Evolutionary conservation across 2,797 vertebrate genomes (phyloP).

Genomic region (Myotis findleyi): DNA sequence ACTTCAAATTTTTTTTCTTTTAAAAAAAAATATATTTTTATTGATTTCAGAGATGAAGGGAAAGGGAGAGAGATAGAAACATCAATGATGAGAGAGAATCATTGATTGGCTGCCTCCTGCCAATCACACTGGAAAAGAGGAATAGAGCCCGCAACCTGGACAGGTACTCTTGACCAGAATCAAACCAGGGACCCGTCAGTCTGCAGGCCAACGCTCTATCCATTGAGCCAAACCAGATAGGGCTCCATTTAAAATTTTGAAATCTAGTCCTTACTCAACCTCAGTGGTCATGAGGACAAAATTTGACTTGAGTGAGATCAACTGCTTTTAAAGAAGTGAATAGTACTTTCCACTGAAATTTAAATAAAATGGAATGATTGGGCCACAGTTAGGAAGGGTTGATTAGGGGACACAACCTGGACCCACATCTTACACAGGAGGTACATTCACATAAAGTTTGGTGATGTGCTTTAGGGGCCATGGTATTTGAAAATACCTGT

Average conservation of each 20-base stretch:
- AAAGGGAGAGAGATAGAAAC: too few relatives aligned
- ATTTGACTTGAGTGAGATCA: not conserved
- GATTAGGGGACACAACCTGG: not conserved
- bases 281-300: not conserved
- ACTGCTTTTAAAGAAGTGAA: slow-evolving; percentile 12
- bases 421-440: not conserved
- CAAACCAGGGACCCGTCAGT: too few relatives aligned
- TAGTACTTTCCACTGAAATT: not conserved
- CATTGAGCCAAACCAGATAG: too few relatives aligned
- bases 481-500: not conserved
- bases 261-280: slow-evolving; percentile 4
- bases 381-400: not conserved
- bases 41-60: too few relatives aligned
- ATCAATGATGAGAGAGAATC: too few relatives aligned
- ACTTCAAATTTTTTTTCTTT: not conserved
- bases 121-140: too few relatives aligned
- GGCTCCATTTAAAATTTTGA: not conserved
- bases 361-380: not conserved
- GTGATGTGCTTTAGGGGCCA: too few relatives aligned
- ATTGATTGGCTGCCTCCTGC: too few relatives aligned
- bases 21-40: too few relatives aligned
- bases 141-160: too few relatives aligned
- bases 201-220: too few relatives aligned
- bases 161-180: too few relatives aligned
- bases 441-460: not conserved